Conservation (phyloP, 2,113 vertebrate species). For the Argyrosomus japonicus region DNA sequence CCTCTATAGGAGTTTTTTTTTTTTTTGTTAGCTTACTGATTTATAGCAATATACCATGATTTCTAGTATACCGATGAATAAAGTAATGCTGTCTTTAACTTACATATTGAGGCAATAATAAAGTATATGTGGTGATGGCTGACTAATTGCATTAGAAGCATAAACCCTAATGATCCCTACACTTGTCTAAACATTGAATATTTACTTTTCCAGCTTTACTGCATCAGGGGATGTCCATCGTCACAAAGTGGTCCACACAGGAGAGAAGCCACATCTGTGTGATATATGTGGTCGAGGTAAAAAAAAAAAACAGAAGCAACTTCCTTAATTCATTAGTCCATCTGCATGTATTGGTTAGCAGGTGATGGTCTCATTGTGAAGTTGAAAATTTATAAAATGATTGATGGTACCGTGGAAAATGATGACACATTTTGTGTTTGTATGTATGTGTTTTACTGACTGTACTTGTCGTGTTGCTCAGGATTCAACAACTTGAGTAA, state of each 20-base stretch:
- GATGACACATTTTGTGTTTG: not conserved
- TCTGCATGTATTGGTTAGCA: not conserved
- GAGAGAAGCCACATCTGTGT: constrained; percentile 95
- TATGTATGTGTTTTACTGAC: not conserved
- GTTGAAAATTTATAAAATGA: not conserved
- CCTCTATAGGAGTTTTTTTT: not conserved
- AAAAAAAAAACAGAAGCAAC: not conserved
- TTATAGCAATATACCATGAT: not conserved
- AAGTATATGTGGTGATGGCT: not conserved
- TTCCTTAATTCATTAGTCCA: not conserved
- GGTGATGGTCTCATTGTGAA: not conserved
- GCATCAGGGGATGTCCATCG: constrained; percentile 97
- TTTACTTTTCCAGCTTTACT: constrained; percentile 87
- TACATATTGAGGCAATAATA: not conserved
- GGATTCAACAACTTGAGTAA: constrained; percentile 98
- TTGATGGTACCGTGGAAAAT: not conserved
- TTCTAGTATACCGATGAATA: not conserved
- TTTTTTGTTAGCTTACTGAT: not conserved
- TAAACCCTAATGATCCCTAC: not conserved
- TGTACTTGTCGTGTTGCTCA: constrained; percentile 61
- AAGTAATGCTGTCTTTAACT: not conserved
- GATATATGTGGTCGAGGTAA: constrained; percentile 96
- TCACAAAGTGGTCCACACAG: constrained; percentile 96
- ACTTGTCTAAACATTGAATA: not conserved
- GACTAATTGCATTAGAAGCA: not conserved